These are phyloP conservation scores for Buathra laborator DNA, from an alignment of 2,888 invertebrate genomes.

Conservation along the genomic window DNA sequence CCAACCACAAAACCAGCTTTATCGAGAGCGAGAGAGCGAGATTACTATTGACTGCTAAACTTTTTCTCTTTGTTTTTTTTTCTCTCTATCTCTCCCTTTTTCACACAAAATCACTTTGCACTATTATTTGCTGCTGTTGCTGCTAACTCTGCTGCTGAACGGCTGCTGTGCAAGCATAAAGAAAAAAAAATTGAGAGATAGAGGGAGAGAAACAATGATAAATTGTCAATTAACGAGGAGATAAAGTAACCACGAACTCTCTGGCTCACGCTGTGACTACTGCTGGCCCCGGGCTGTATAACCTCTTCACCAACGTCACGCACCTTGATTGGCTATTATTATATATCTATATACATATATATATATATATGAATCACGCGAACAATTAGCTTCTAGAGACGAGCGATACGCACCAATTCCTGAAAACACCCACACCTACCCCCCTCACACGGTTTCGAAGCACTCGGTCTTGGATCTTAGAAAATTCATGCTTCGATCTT, in stretches of 20 bases:
- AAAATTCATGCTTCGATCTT: constrained; percentile 24
- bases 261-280: constrained; percentile 69
- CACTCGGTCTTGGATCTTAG: constrained; percentile 67
- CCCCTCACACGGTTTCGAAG: constrained; percentile 66
- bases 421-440: constrained; percentile 67
- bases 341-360: constrained; percentile 57
- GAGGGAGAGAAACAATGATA: constrained; percentile 13
- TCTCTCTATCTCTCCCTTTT: constrained; percentile 25
- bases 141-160: constrained; percentile 19
- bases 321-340: constrained; percentile 73
- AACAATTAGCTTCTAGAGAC: constrained; percentile 83
- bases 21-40: constrained; percentile 68
- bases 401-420: constrained; percentile 81
- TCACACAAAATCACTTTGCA: constrained; percentile 20
- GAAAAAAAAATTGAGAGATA: constrained; percentile 14
- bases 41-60: constrained; percentile 49
- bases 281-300: constrained; percentile 67
- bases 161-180: constrained; percentile 18
- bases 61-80: constrained; percentile 22
- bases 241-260: constrained; percentile 56
- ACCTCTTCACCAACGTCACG: constrained; percentile 72
- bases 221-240: constrained; percentile 37
- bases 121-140: constrained; percentile 26
- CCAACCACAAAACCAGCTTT: constrained; percentile 70
- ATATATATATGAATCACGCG: constrained; percentile 76